These are phyloP conservation scores for Troilus luridus DNA, from an alignment of 2,888 invertebrate genomes.

Conservation along the genomic window DNA sequence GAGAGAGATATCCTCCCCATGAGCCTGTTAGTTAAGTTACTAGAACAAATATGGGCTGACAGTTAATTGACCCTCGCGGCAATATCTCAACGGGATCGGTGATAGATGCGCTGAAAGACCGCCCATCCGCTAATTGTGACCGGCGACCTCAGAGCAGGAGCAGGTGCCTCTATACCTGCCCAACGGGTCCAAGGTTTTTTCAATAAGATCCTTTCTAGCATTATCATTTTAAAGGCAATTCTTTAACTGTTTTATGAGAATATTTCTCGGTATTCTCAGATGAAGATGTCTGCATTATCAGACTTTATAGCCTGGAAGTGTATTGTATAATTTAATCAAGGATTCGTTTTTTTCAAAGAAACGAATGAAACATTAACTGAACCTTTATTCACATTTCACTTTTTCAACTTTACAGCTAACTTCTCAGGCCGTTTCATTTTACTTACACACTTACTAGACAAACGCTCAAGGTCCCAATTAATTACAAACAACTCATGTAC, in stretches of 20 bases:
- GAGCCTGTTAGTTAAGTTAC: conserved; percentile 29
- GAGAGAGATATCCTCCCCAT: not conserved
- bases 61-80: not conserved
- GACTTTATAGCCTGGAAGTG: not conserved
- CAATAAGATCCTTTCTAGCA: not conserved
- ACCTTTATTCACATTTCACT: not conserved
- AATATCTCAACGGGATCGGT: not conserved
- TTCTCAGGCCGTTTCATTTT: too few species aligned
- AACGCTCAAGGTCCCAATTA: too few species aligned
- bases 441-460: too few species aligned
- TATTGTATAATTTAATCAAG: not conserved
- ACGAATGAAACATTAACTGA: not conserved
- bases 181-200: not conserved
- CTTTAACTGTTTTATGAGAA: not conserved
- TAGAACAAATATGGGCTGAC: conserved; percentile 35
- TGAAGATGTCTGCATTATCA: not conserved
- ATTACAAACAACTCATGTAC: too few species aligned
- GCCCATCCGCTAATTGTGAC: conserved; percentile 43
- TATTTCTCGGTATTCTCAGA: not conserved
- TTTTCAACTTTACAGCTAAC: not conserved
- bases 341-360: not conserved
- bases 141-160: not conserved
- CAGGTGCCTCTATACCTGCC: conserved; percentile 31
- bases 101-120: conserved; percentile 30
- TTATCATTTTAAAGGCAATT: not conserved